Evolutionary conservation across 2,888 invertebrate genomes (phyloP).

Genomic region (Pseudococcus jackbeardsleyi): DNA sequence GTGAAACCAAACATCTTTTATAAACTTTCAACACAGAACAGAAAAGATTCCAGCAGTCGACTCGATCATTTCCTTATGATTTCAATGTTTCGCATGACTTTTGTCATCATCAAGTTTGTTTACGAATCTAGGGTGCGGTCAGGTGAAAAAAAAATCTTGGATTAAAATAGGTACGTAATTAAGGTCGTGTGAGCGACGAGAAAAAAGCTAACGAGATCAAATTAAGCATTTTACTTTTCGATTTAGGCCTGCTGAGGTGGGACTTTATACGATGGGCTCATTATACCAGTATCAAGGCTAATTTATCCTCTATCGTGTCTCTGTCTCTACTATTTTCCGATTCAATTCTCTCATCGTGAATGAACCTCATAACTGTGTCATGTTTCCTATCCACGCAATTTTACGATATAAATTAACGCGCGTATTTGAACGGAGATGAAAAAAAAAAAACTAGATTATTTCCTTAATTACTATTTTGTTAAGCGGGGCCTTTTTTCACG

Average conservation of each 20-base stretch:
- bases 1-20: conserved; percentile 17
- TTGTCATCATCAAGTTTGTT: neutral
- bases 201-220: neutral
- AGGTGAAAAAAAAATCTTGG: neutral
- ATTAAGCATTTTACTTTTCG: conserved; percentile 8
- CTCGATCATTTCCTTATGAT: neutral
- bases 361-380: conserved; percentile 39
- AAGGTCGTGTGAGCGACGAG: conserved; percentile 32
- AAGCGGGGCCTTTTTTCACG: conserved; percentile 6
- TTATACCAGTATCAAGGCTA: neutral
- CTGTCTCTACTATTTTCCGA: conserved; percentile 10
- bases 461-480: conserved; percentile 38
- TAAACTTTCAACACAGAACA: neutral
- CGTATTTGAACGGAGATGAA: neutral
- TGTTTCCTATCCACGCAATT: neutral
- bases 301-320: conserved; percentile 19
- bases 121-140: neutral
- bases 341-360: conserved; percentile 22
- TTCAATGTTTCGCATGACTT: neutral
- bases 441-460: neutral
- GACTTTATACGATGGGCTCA: neutral
- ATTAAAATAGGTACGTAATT: conserved; percentile 17
- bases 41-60: conserved; percentile 34
- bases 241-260: neutral
- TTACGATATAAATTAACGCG: neutral